Evolutionary conservation across 2,797 vertebrate genomes (phyloP), one percentile per base, ranked within the genome.

Genomic region (Hephaestus fuliginosus): DNA sequence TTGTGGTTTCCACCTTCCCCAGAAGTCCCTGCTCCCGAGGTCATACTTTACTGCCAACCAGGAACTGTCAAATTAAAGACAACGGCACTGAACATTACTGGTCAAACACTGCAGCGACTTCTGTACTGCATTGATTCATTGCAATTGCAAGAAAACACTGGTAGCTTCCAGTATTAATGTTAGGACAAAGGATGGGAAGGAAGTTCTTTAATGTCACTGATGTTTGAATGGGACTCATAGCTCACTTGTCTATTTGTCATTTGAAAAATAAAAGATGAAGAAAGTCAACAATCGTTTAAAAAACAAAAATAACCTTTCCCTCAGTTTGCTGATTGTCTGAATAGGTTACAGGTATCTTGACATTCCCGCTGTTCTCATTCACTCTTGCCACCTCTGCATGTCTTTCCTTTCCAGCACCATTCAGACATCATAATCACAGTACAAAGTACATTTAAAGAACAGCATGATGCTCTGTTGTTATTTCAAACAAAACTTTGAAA

Each of bases 401-500:
- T 41, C 22, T 33, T 33, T 69, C 7, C 56, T 56, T 53, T 46
- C 15, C n/a, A 41, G 17, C 39, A 36, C 11, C 49, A 58, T 56
- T 70, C 22, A 71, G 6, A 72, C 61, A n/a, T 36, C 46, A n/a
- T 10, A 10, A 18, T 67, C 46, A 7, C 18, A 33, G 30, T 33
- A 25, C 46, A 36, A n/a, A 77, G 39, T 4, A 33, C 12, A 36
- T 56, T 58, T 22, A 39, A 60, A 17, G 55, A 67, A 58, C 51
- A 17, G 73, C 9, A 5, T n/a, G 17, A 15, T 41, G 43, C 9
- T 52, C 11, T 28, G 68, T 56, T 71, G 46, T 70, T 28, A 22
- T 33, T 65, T 63, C 6, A 33, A 44, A 36, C 28, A 10, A 66
- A 60, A 55, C 17, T 49, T 55, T 55, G 17, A 73, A 36, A 55